Conservation (phyloP, 2,888 invertebrate species). For the Nysson spinosus region DNA sequence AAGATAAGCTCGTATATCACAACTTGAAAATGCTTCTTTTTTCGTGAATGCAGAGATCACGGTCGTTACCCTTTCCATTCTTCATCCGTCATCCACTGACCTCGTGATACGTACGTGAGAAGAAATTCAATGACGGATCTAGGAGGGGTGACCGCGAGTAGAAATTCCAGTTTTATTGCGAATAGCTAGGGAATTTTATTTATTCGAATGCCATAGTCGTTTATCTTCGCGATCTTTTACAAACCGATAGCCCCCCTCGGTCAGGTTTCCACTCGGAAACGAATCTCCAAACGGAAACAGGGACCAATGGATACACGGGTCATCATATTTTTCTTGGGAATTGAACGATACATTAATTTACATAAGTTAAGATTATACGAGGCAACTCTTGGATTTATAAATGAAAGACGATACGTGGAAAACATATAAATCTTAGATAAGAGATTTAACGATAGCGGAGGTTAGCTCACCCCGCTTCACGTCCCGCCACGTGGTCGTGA, state of each 20-base stretch:
- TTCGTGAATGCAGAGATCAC: constrained; percentile 12
- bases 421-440: too few relatives aligned
- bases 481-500: constrained; percentile 75
- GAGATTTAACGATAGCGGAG: too few relatives aligned
- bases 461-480: constrained; percentile 73
- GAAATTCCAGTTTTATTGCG: constrained; percentile 22
- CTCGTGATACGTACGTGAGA: constrained; percentile 36
- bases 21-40: constrained; percentile 26
- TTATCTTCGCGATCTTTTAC: constrained; percentile 37
- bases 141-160: constrained; percentile 5
- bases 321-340: neutral
- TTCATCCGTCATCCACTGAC: constrained; percentile 28
- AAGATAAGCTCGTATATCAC: constrained; percentile 13
- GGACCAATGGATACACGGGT: neutral
- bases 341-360: too few relatives aligned
- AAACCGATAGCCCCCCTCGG: constrained; percentile 11
- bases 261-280: constrained; percentile 15
- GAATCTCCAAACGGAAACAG: constrained; percentile 18
- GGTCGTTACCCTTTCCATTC: constrained; percentile 20
- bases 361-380: too few relatives aligned
- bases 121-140: constrained; percentile 22
- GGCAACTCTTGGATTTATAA: too few relatives aligned
- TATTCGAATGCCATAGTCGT: constrained; percentile 53
- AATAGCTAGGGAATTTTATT: constrained; percentile 54
- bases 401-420: too few relatives aligned